These are phyloP conservation scores for Drosophila bifasciata DNA, from an alignment of 1,140 invertebrate species.

Conservation along the genomic window DNA sequence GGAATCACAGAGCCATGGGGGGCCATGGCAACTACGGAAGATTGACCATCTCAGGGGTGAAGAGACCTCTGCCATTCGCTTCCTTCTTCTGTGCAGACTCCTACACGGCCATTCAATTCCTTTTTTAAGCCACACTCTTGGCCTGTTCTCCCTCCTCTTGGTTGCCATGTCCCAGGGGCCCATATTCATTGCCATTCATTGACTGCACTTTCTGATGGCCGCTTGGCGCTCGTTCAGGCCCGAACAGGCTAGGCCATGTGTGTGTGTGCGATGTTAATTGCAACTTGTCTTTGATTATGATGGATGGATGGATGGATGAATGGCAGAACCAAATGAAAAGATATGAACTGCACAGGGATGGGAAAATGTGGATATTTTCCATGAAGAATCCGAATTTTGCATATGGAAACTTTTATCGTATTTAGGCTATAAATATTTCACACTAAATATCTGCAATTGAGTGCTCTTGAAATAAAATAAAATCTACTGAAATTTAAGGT, in stretches of 20 bases:
- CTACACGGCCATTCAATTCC: not conserved
- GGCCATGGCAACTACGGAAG: conserved; percentile 25
- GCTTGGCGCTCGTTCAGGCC: conserved; percentile 1
- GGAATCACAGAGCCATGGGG: conserved; percentile 27
- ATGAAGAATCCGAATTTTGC: too few relatives aligned
- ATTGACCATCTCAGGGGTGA: conserved; percentile 41
- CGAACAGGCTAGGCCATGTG: not conserved
- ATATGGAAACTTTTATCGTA: too few relatives aligned
- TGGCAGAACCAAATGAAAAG: too few relatives aligned
- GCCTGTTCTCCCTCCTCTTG: not conserved
- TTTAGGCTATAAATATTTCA: too few relatives aligned
- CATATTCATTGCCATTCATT: conserved; percentile 48
- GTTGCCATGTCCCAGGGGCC: conserved; percentile 3
- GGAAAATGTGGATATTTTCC: too few relatives aligned
- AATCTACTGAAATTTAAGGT: too few relatives aligned
- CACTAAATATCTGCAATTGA: too few relatives aligned
- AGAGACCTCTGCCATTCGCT: too few relatives aligned
- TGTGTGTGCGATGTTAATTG: conserved; percentile 27
- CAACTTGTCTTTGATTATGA: conserved; percentile 34
- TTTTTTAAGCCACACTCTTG: not conserved
- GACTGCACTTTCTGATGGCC: conserved; percentile 38
- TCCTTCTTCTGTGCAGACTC: too few relatives aligned
- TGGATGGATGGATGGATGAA: conserved; percentile 8
- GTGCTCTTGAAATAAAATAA: too few relatives aligned
- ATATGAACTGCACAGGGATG: too few relatives aligned